Evolutionary conservation across 2,888 invertebrate genomes (phyloP), one percentile per base, ranked within the genome.

Genomic region (Periphyllus acericola): DNA sequence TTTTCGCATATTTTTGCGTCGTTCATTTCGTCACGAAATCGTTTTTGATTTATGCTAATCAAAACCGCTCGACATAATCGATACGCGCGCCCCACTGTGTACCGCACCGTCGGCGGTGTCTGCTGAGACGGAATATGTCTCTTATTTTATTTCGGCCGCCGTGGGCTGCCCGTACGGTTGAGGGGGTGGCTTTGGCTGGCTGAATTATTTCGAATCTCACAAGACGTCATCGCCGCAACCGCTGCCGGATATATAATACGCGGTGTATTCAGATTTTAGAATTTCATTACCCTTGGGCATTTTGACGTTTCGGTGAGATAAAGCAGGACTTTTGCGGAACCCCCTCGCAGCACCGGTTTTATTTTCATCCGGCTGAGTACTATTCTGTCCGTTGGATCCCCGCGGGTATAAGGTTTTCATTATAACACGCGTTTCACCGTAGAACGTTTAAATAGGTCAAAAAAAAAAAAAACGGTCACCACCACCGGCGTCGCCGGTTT

Each of bases 391-490:
- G 6, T 46, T 46, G 46, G 1, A 46, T 46, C 46, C 46, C 46
- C 2, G 46, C 14, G 46, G 46, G 40, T 29, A 11, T 74, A 29
- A 29, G 74, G 32, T 66, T 83, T 71, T 68, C 52, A 72, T 66
- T 60, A 83, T 1, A 46, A 46, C 1, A 46, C 46, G 14, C 14
- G 46, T 11, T 46, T 46, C 1, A 1, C 46, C 11, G 46, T 46
- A 46, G 2, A 14, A 84, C 75, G 46, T 46, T 46, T 46, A 68
- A 68, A 78, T 78, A 84, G 84, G 75, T 84, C 40, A 29, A 84
- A 76, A 83, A 75, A 55, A 55, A 55, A 55, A 55, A 60, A 60
- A 81, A 84, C 36, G 29, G 17, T 46, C 25, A 76, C 83, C 55
- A 25, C 83, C 71, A 32, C 34, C 36, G 21, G 36, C 19, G 74